These are phyloP conservation scores for Polydrusus pterygomalis DNA, from an alignment of 2,888 invertebrate genomes.

Conservation along the genomic window DNA sequence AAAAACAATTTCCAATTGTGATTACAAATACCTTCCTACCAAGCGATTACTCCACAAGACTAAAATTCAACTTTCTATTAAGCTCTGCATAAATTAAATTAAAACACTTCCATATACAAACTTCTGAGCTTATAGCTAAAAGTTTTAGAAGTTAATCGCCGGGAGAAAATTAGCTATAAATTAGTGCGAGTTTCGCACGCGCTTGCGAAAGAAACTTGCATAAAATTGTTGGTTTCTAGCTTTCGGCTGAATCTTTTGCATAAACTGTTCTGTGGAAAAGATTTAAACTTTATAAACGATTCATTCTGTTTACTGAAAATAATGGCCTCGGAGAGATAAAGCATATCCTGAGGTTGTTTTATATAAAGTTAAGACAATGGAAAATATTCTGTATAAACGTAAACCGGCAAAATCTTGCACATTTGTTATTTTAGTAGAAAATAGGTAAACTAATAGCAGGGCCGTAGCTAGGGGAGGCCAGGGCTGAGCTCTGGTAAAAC, in stretches of 20 bases:
- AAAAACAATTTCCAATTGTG: not conserved
- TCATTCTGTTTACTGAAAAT: constrained; percentile 25
- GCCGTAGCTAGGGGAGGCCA: no score
- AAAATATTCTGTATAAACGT: constrained; percentile 12
- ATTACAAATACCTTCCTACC: not conserved
- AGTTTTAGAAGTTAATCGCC: constrained; percentile 59
- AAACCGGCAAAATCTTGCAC: not conserved
- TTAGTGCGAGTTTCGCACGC: constrained; percentile 50
- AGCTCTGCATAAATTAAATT: constrained; percentile 50
- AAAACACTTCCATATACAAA: constrained; percentile 47
- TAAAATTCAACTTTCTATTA: constrained; percentile 34
- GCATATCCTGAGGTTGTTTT: constrained; percentile 18
- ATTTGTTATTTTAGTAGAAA: constrained; percentile 13
- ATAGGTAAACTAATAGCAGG: no score
- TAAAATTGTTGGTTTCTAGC: constrained; percentile 28
- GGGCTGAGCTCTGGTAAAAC: no score
- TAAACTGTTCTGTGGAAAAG: constrained; percentile 26
- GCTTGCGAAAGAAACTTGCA: constrained; percentile 25
- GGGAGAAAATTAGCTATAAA: constrained; percentile 61
- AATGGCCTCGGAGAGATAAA: constrained; percentile 17
- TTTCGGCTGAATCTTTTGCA: constrained; percentile 33
- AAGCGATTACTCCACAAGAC: constrained; percentile 24
- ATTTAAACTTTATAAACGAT: constrained; percentile 33
- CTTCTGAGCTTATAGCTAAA: constrained; percentile 44
- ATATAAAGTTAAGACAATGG: constrained; percentile 15